Evolutionary conservation across 2,888 invertebrate species (phyloP), one percentile per base, ranked within the genome.

Genomic region (Ptychoptera albimana): DNA sequence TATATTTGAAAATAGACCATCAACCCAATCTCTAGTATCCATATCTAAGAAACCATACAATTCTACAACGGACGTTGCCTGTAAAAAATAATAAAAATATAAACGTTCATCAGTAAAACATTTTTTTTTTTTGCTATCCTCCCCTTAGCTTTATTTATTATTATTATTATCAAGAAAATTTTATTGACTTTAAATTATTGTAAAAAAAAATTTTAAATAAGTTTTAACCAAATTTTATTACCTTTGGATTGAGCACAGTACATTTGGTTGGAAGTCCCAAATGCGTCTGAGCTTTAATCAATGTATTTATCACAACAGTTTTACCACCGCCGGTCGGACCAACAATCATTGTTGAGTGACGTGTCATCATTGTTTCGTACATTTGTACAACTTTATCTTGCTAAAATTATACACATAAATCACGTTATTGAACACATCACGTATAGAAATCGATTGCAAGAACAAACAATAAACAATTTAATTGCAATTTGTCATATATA

Each of bases 271-370:
- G 75, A 44, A 81, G 66, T 2, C 82, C 82, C 50, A 91, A 65
- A 50, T 75, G 64, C 39, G 74, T 79, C 63, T 91, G 91, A 10
- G 88, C 80, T 55, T 79, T 79, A 50, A 82, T 77, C 37, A 92
- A 66, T 2, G 80, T 75, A 53, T 82, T 74, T 49, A 91, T 75
- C 31, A 93, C 82, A 34, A 91, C 84, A 2, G 85, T 77, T 69
- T 93, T 93, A 13, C 93, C 93, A 16, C 91, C 89, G 23, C 92
- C 89, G 5, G 92, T 92, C 14, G 91, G 89, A 0, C 93, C 93
- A 3, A 92, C 85, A 49, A 93, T 63, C 89, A 93, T 92, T 4
- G 82, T 78, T 42, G 87, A 88, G 66, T 92, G 91, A 34, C 91
- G 74, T 1, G 87, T 91, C 84, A 88, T 85, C 89, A 92, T 91